phyloP scores from a whole-genome alignment of 2,113 vertebrate genomes.

The Oxyura jamaicensis region DNA sequence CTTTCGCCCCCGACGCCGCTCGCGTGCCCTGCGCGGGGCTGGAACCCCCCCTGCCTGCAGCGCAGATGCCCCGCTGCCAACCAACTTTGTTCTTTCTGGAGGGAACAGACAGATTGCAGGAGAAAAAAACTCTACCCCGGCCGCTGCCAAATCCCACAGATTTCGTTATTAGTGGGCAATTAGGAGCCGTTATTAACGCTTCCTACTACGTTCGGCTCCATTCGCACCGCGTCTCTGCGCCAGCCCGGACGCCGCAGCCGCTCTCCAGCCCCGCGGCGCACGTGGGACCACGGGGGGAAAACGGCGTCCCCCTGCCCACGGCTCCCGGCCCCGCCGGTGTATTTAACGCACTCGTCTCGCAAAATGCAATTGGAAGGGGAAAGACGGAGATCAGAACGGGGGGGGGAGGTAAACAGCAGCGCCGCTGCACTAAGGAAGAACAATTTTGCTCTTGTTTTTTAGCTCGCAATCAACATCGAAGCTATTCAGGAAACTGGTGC shows the following conservation, averaged over 20 bases:
- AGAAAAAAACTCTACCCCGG: conserved; percentile 44
- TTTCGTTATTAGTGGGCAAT: conserved; percentile 65
- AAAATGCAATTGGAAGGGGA: background rate
- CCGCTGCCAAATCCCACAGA: conserved; percentile 49
- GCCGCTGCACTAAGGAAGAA: conserved; percentile 5
- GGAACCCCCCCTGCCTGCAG: background rate
- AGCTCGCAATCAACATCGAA: conserved; percentile 51
- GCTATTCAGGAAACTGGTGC: conserved; percentile 39
- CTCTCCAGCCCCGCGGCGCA: background rate
- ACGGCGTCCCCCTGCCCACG: background rate
- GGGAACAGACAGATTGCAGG: conserved; percentile 31
- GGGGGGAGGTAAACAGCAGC: background rate
- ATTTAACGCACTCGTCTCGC: background rate
- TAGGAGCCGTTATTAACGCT: conserved; percentile 58
- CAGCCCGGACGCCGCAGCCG: background rate
- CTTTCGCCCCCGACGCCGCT: background rate
- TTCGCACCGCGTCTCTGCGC: background rate
- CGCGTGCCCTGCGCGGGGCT: background rate
- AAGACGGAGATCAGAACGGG: background rate
- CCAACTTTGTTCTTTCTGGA: conserved; percentile 40
- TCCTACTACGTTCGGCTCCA: conserved; percentile 28
- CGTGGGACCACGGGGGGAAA: background rate
- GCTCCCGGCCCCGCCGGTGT: background rate
- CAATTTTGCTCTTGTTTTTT: conserved; percentile 50
- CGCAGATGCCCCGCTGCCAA: background rate